phyloP scores from a whole-genome alignment of 2,888 invertebrate genomes.

The Troides oblongomaculatus region DNA sequence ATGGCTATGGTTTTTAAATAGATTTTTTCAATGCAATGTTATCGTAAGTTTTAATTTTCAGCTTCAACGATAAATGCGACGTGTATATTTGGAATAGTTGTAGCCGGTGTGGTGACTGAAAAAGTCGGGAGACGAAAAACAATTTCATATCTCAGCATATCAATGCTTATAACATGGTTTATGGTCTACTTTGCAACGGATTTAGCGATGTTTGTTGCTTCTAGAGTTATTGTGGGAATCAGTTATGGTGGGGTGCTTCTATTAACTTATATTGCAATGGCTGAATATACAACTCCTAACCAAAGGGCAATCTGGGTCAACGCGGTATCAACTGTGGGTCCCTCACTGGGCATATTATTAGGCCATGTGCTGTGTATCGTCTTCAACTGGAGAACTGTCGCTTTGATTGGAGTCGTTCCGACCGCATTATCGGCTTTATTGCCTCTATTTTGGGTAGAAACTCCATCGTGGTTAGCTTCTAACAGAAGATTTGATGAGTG shows the following conservation, averaged over 20 bases:
- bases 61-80: conserved; percentile 34
- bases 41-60: conserved; percentile 24
- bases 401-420: conserved; percentile 33
- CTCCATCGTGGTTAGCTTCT: conserved; percentile 38
- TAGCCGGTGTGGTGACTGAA: conserved; percentile 20
- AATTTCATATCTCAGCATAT: conserved; percentile 12
- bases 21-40: no score
- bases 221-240: conserved; percentile 32
- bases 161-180: conserved; percentile 23
- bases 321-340: conserved; percentile 32
- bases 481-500: conserved; percentile 36
- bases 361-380: conserved; percentile 34
- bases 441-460: conserved; percentile 36
- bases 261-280: conserved; percentile 21
- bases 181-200: conserved; percentile 20
- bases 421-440: conserved; percentile 28
- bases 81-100: conserved; percentile 27
- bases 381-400: conserved; percentile 35
- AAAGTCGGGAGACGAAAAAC: conserved; percentile 22
- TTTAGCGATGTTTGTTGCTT: conserved; percentile 11
- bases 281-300: conserved; percentile 28
- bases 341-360: conserved; percentile 31
- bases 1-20: no score
- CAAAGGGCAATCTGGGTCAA: conserved; percentile 30
- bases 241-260: conserved; percentile 29